Evolutionary conservation across 2,113 vertebrate genomes (phyloP).

Genomic region (Cynopterus brachyotis): DNA sequence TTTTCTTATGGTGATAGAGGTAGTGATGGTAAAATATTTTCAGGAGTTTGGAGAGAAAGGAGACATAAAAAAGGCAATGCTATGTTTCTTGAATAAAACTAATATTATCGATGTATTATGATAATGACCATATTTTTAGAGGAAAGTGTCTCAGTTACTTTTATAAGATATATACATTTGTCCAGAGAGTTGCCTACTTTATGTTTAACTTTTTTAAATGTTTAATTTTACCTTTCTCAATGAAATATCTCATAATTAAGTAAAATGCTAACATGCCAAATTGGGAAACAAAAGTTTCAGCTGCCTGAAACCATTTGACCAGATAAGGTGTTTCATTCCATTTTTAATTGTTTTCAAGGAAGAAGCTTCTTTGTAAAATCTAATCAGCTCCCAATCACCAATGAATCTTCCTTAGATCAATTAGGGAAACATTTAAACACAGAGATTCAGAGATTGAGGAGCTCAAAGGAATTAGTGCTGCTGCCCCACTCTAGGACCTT

Average conservation of each 20-base stretch:
- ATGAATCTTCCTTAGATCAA: neutral
- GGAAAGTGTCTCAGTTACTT: neutral
- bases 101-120: neutral
- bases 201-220: neutral
- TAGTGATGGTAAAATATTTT: neutral
- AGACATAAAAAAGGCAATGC: neutral
- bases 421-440: neutral
- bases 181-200: neutral
- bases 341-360: neutral
- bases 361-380: neutral
- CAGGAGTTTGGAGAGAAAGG: constrained; percentile 9
- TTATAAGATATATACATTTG: neutral
- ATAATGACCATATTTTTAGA: neutral
- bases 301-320: neutral
- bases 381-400: neutral
- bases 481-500: neutral
- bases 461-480: neutral
- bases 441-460: neutral
- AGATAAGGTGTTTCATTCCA: neutral
- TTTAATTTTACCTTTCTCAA: neutral
- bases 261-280: neutral
- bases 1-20: neutral
- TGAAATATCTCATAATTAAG: neutral
- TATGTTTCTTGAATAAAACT: neutral
- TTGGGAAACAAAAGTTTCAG: neutral